Base-by-base conservation (phyloP, 2,113 vertebrate species). In the Vulpes vulpes region DNA sequence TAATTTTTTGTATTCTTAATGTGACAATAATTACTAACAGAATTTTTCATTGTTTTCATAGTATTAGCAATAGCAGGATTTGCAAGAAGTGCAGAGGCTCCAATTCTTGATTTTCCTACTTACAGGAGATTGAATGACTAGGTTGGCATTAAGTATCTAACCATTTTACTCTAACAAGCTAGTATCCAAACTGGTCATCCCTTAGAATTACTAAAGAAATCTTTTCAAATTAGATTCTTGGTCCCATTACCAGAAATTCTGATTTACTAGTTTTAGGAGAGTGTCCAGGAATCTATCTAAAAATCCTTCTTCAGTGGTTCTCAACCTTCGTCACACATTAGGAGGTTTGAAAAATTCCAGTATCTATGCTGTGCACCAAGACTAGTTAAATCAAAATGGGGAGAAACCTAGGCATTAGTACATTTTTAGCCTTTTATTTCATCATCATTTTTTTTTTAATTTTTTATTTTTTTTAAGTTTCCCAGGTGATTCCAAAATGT, bases 31-130 rank as follows among this genome's bases (percentile, higher is more conserved):
- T 80, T 32, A 57, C 51, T 55, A 65, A 93, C 3, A 89, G 49
- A 94, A 85, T 38, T 81, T 25, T 89, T 16, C 60, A n/a, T 57
- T 84, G 79, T 82, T 86, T 96, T 38, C 69, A 64, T 9, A 81
- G 62, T 11, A 81, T 7, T 96, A 81, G 38, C 30, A 59, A 49
- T 5, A 82, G 78, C 10, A 73, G 11, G 43, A 76, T 43, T 84
- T 81, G 11, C 38, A 43, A 76, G 27, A 43, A 62, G 71, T 25
- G 2, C 2, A 30, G 20, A 91, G 27, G 0, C 25, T 51, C 16
- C 27, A 81, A 71, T 22, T 4, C 38, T 80, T 84, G 51, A 67
- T 89, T 78, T 80, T 88, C 64, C 89, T 43, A 86, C 30, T 60
- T 81, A 59, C 19, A 91, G 53, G 74, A 82, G 16, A 35, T 4